Evolutionary conservation across 1,140 invertebrate genomes (phyloP).

Genomic region (Polyergus mexicanus): DNA sequence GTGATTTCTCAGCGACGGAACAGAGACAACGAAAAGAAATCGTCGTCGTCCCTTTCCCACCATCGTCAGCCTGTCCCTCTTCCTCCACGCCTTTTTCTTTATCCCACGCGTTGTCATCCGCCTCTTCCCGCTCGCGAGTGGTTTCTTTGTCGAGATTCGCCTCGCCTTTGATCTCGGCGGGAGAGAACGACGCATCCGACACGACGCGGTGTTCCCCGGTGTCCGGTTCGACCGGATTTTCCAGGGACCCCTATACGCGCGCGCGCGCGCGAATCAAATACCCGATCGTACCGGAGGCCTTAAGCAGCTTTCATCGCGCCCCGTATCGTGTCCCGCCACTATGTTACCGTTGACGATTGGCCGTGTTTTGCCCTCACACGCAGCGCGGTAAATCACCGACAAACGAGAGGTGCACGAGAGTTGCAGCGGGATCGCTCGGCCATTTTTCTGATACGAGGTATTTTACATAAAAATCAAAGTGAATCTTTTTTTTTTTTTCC

Average conservation of each 20-base stretch:
- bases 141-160: conserved; percentile 71
- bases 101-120: neutral
- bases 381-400: conserved; percentile 44
- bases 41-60: neutral
- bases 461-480: neutral
- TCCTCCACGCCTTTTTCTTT: neutral
- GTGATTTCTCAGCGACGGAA: conserved; percentile 55
- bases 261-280: conserved; percentile 45
- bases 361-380: conserved; percentile 29
- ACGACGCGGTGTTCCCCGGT: conserved; percentile 9
- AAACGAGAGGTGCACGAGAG: conserved; percentile 4
- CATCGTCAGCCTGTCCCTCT: neutral
- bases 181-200: conserved; percentile 46
- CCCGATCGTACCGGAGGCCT: conserved; percentile 56
- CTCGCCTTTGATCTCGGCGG: conserved; percentile 69
- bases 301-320: conserved; percentile 64
- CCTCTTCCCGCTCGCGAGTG: conserved; percentile 11
- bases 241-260: conserved; percentile 40
- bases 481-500: too few species aligned
- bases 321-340: conserved; percentile 17
- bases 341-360: conserved; percentile 39
- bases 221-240: conserved; percentile 73
- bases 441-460: neutral
- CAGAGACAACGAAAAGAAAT: neutral
- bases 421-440: neutral